Evolutionary conservation across 2,113 vertebrate genomes (phyloP).

Genomic region (Enhydra lutris): DNA sequence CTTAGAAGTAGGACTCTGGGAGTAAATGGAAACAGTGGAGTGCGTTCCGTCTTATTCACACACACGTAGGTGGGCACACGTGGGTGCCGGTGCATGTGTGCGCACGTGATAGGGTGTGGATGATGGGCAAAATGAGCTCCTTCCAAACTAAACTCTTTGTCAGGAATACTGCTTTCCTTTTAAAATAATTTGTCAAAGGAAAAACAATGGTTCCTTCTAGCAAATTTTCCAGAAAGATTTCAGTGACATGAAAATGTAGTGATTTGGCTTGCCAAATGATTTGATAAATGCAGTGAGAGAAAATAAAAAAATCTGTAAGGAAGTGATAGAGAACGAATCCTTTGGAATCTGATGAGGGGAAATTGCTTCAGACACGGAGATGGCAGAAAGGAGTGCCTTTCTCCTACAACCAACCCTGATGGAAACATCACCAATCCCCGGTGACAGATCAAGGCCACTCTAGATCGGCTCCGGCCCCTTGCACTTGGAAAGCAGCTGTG

Average conservation of each 20-base stretch:
- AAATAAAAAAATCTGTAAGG: neutral
- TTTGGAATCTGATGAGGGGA: neutral
- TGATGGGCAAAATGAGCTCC: neutral
- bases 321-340: neutral
- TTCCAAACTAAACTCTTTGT: neutral
- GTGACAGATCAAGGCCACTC: neutral
- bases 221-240: conserved; percentile 8
- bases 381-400: neutral
- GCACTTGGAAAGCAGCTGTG: neutral
- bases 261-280: neutral
- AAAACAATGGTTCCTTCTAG: neutral
- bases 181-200: neutral
- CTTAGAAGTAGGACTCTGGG: neutral
- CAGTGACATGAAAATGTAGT: neutral
- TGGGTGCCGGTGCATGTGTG: neutral
- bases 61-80: neutral
- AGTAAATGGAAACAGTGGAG: fast-evolving
- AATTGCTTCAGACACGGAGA: neutral
- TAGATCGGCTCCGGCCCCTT: neutral
- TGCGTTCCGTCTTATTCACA: neutral
- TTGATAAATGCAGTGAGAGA: neutral
- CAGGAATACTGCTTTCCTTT: neutral
- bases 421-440: neutral
- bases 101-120: neutral
- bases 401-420: neutral